phyloP scores from a whole-genome alignment of 2,113 vertebrate species.

The Carassius carassius region DNA sequence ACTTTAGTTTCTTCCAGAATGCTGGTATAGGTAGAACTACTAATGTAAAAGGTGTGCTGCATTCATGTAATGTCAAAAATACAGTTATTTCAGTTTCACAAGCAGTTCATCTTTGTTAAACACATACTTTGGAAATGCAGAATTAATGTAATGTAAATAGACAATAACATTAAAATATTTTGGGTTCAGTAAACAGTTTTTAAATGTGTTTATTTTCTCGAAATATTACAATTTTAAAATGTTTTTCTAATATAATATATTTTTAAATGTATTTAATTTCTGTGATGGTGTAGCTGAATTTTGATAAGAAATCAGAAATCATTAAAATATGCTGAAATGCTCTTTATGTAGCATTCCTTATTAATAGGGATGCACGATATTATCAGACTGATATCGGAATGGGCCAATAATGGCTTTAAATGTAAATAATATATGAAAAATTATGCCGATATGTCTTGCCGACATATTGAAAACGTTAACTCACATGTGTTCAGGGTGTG shows the following conservation, averaged over 20 bases:
- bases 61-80: slow-evolving; percentile 5
- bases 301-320: background rate
- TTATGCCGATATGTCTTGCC: too few species aligned
- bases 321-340: background rate
- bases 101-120: background rate
- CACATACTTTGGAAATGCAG: too few species aligned
- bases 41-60: background rate
- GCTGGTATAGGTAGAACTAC: background rate
- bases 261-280: background rate
- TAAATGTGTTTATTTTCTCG: background rate
- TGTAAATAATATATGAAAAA: too few species aligned
- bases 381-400: too few species aligned
- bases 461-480: too few species aligned
- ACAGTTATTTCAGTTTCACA: background rate
- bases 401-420: too few species aligned
- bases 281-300: background rate
- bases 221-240: background rate
- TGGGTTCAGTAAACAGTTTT: background rate
- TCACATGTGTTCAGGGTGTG: too few species aligned
- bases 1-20: background rate
- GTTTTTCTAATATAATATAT: background rate
- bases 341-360: background rate
- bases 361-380: too few species aligned
- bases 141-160: too few species aligned
- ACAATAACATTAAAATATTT: background rate